Evolutionary conservation across 2,113 vertebrate species (phyloP), one percentile per base, ranked within the genome.

Genomic region (Amphilophus citrinellus): DNA sequence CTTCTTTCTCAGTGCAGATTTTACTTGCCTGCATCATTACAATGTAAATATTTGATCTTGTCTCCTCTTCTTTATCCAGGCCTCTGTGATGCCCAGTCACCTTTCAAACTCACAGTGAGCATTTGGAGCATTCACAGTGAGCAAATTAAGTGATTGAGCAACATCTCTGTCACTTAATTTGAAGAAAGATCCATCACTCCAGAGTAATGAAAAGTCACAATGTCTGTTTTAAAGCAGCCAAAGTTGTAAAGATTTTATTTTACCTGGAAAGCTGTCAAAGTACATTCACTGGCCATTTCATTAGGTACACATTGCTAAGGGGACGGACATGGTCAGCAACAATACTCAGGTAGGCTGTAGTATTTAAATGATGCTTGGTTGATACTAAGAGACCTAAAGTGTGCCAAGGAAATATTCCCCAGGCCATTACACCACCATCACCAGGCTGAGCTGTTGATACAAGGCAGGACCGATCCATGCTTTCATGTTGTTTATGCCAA

Each of bases 1-100:
- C 14, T 56, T 73, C 30, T 56, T 53, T 73, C 17, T 27, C 44
- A 42, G 61, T 82, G 24, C 24, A 27, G 24, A 27, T 27, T 27
- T 27, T 27, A 27, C 24, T 27, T 27, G 6, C 35, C 27, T 61
- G 57, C 76, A 39, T 76, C n/a, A 53, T 56, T 66, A 53, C 30
- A 53, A 71, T 71, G 15, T 71, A 80, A 80, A 81, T 80, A 50
- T 66, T 60, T 61, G 35, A 68, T 87, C 20, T 83, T 6, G 1
- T 71, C 9, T 80, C 10, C 47, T 63, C 32, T 68, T 60, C 10
- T 81, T 63, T 6, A 58, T 44, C 62, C 10, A 42, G 42, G 9
- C 11, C 9, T 32, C 61, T 82, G 62, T 84, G 56, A 30, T 82
- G 57, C 76, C 56, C 62, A 66, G 84, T 84, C 84, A 60, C 50